A percentile compares a stretch with the other conserved stretches of the same genome.
phyloP scores from a whole-genome alignment of 2,113 vertebrate species.

The Pionites leucogaster region DNA sequence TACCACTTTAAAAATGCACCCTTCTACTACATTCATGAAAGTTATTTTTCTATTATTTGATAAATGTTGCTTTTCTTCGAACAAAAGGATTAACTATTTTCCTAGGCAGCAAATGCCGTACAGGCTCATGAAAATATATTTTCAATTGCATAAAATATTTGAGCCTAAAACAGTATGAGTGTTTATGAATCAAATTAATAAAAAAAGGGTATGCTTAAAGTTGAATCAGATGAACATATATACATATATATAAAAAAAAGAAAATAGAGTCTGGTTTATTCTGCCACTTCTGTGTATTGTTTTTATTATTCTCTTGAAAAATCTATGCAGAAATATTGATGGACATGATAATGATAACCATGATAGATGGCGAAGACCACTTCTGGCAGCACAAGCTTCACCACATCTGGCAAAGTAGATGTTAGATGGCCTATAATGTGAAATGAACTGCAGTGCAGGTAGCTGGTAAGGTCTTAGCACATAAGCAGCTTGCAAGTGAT shows the following conservation, averaged over 20 bases:
- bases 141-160: neutral
- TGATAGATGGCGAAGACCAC: too few species aligned
- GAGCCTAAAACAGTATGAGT: neutral
- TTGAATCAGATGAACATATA: neutral
- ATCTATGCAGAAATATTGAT: neutral
- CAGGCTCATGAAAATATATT: neutral
- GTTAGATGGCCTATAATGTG: neutral
- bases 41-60: neutral
- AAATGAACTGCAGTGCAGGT: neutral
- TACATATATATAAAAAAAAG: neutral
- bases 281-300: neutral
- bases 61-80: neutral
- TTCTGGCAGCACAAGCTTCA: neutral
- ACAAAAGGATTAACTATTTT: neutral
- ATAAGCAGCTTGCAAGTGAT: neutral
- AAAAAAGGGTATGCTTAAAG: neutral
- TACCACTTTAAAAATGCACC: neutral
- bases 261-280: neutral
- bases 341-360: neutral
- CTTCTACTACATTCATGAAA: neutral
- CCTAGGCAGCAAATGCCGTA: neutral
- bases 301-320: neutral
- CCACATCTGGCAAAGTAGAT: accelerated
- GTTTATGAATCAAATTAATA: neutral
- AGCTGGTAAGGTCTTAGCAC: neutral